These are phyloP conservation scores for Hycleus phaleratus DNA, from an alignment of 1,140 invertebrate species.

Conservation along the genomic window DNA sequence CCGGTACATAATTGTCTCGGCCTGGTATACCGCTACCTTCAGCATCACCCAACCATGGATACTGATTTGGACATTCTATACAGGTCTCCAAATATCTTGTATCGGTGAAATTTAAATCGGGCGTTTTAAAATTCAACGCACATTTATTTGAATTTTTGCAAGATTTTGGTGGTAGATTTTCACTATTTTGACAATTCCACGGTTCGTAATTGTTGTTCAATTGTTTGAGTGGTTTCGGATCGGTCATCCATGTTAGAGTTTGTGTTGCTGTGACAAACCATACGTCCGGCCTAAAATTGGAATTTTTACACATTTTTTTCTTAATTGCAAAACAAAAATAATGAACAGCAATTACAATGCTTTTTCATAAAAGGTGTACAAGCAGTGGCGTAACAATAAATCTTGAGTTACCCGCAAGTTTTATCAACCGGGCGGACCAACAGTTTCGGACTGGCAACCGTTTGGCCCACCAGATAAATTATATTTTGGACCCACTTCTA, in stretches of 20 bases:
- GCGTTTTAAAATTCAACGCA: conserved; percentile 68
- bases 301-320: not conserved
- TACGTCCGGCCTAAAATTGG: conserved; percentile 65
- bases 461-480: no score
- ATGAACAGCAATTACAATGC: no score
- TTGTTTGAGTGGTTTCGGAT: conserved; percentile 64
- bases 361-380: no score
- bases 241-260: conserved; percentile 83
- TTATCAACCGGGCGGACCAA: no score
- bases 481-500: no score
- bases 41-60: conserved; percentile 80
- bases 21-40: conserved; percentile 70
- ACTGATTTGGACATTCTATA: conserved; percentile 75
- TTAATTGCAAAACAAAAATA: no score
- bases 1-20: conserved; percentile 73
- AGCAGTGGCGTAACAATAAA: no score
- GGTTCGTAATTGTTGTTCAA: conserved; percentile 66
- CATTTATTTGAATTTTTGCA: conserved; percentile 82
- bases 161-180: conserved; percentile 57
- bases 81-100: conserved; percentile 85
- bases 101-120: conserved; percentile 66
- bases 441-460: no score
- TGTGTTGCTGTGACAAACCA: conserved; percentile 89
- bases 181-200: conserved; percentile 71
- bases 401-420: no score